Evolutionary conservation across 2,113 vertebrate species (phyloP).

Genomic region (Tupaia chinensis): DNA sequence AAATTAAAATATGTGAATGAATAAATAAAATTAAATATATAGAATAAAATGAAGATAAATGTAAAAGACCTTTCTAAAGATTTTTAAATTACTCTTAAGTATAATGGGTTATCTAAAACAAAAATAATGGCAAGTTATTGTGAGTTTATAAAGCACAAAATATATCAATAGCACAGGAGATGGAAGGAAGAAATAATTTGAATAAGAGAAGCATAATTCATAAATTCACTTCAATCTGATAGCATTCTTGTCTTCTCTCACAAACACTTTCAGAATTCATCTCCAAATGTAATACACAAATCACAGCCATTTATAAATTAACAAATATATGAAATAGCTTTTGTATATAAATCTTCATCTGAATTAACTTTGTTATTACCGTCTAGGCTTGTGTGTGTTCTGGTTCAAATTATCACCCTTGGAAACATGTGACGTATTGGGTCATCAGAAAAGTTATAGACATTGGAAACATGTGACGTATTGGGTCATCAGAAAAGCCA

Average conservation of each 20-base stretch:
- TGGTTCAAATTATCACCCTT: neutral
- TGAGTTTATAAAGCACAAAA: neutral
- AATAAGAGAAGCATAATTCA: neutral
- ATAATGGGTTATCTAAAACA: neutral
- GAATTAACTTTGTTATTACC: neutral
- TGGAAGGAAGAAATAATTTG: neutral
- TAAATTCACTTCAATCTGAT: neutral
- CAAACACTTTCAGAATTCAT: neutral
- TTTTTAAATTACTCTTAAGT: neutral
- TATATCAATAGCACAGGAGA: neutral
- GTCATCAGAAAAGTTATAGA: too few relatives aligned
- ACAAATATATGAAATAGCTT: neutral
- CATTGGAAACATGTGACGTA: neutral
- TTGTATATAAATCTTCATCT: neutral
- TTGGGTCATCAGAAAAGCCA: too few relatives aligned
- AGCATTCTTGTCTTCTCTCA: neutral
- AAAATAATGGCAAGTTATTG: neutral
- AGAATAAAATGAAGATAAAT: neutral
- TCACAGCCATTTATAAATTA: neutral
- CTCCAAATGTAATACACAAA: neutral
- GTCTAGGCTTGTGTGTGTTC: neutral
- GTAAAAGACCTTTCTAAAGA: neutral
- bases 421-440: too few relatives aligned
- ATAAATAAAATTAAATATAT: too few relatives aligned
- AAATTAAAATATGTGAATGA: too few relatives aligned